Percentiles rank a stretch among this genome's conserved stretches.
phyloP scores from a whole-genome alignment of 53 echinoderm and acorn worm genomes.

The Paelopatides confundens region DNA sequence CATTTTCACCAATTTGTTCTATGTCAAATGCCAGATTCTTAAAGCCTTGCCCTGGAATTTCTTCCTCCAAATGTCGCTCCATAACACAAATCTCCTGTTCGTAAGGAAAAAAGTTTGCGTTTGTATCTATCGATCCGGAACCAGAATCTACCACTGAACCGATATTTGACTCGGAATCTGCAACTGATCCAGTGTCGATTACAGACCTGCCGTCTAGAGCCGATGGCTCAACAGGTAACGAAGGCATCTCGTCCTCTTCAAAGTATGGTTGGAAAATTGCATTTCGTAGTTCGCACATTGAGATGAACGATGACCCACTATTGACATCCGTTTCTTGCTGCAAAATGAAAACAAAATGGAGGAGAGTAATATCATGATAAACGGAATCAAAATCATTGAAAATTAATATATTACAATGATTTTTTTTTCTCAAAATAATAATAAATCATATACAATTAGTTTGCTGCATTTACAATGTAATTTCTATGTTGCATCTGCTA shows the following conservation, averaged over 20 bases:
- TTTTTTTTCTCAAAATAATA: too few relatives aligned
- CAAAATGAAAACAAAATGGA: background rate
- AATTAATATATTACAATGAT: too few relatives aligned
- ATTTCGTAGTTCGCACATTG: background rate
- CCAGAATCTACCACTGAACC: constrained; percentile 10
- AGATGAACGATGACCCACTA: constrained; percentile 11
- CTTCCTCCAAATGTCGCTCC: background rate
- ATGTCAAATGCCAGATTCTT: background rate
- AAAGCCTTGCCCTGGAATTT: background rate
- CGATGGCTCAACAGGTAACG: background rate
- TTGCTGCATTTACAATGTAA: too few relatives aligned
- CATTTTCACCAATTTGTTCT: background rate
- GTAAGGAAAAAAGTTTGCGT: background rate
- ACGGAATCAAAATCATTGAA: too few relatives aligned
- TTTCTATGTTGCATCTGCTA: too few relatives aligned
- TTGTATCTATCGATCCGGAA: background rate
- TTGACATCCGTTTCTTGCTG: background rate
- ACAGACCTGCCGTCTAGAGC: background rate
- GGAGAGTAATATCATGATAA: too few relatives aligned
- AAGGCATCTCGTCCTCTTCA: constrained; percentile 26
- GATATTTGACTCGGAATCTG: background rate
- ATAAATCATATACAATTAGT: too few relatives aligned
- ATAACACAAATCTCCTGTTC: background rate
- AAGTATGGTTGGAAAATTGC: constrained; percentile 20
- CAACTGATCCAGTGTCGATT: background rate